A percentile compares a stretch with the other conserved stretches of the same genome.
These are phyloP conservation scores for Emmelina monodactyla DNA, from an alignment of 2,888 invertebrate species.

Conservation along the genomic window DNA sequence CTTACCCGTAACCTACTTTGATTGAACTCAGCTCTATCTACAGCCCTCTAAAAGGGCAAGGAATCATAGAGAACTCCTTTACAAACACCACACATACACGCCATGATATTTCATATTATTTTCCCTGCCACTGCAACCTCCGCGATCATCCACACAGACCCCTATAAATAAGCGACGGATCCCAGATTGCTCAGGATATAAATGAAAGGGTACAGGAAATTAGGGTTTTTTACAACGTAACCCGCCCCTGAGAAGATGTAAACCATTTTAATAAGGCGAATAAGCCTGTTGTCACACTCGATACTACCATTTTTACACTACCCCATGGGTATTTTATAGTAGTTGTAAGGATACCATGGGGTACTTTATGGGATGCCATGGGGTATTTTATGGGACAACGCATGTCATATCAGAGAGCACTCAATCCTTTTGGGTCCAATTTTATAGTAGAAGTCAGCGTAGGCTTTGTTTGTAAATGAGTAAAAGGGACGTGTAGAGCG, in stretches of 20 bases:
- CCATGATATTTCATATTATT: too few relatives aligned
- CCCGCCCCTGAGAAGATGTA: slow-evolving; percentile 35
- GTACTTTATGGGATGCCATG: not conserved
- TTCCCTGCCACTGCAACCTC: slow-evolving; percentile 58
- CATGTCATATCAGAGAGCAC: slow-evolving; percentile 1
- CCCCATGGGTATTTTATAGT: too few relatives aligned
- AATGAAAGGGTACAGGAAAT: slow-evolving; percentile 66
- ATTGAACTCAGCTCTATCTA: too few relatives aligned
- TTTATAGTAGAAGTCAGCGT: not conserved
- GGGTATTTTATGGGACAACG: not conserved
- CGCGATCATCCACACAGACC: slow-evolving; percentile 56
- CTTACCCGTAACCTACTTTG: too few relatives aligned
- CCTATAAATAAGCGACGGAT: slow-evolving; percentile 58
- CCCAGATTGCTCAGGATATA: slow-evolving; percentile 59
- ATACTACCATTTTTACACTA: too few relatives aligned
- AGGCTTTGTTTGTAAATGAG: too few relatives aligned
- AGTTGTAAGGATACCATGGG: too few relatives aligned
- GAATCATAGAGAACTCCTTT: too few relatives aligned
- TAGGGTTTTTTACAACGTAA: slow-evolving; percentile 61
- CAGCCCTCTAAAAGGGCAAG: too few relatives aligned
- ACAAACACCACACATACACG: too few relatives aligned
- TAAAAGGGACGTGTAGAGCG: too few relatives aligned
- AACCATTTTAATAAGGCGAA: slow-evolving; percentile 36
- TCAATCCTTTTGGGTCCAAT: slow-evolving; percentile 1
- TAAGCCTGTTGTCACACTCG: too few relatives aligned